A percentile compares a stretch with the other conserved stretches of the same genome.
Evolutionary conservation across 2,113 vertebrate species (phyloP).

Genomic region (Fregata magnificens): DNA sequence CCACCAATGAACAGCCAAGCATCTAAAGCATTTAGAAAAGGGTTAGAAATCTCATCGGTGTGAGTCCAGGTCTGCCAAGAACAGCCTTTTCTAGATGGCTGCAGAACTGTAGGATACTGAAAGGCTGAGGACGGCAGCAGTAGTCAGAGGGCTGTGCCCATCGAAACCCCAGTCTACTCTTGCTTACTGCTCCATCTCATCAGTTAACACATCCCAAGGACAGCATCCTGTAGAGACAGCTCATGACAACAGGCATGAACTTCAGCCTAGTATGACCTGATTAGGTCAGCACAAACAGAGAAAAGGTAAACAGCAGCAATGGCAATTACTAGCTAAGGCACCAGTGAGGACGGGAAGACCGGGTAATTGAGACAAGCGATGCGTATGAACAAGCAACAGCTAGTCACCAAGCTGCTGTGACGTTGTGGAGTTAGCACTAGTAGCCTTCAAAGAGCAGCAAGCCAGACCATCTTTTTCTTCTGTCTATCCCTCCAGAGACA

Average conservation of each 20-base stretch:
- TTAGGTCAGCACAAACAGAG: background rate
- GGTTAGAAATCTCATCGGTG: background rate
- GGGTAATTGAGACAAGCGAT: background rate
- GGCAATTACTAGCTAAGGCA: background rate
- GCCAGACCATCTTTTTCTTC: background rate
- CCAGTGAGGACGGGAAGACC: background rate
- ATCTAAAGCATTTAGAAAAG: background rate
- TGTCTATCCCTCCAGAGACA: background rate
- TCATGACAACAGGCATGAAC: background rate
- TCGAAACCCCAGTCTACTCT: background rate
- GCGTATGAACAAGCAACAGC: background rate
- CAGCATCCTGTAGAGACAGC: background rate
- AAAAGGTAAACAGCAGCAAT: background rate
- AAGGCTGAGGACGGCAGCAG: background rate
- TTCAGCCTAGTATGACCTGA: background rate
- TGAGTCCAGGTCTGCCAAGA: background rate
- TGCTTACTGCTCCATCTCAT: background rate
- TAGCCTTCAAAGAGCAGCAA: background rate
- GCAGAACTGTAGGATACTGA: background rate
- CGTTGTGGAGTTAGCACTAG: background rate
- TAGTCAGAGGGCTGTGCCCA: background rate
- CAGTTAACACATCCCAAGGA: background rate
- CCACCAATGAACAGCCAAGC: background rate
- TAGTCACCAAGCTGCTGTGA: background rate
- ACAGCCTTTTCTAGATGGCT: background rate